phyloP scores from a whole-genome alignment of 2,113 vertebrate species.

The Vidua chalybeata region DNA sequence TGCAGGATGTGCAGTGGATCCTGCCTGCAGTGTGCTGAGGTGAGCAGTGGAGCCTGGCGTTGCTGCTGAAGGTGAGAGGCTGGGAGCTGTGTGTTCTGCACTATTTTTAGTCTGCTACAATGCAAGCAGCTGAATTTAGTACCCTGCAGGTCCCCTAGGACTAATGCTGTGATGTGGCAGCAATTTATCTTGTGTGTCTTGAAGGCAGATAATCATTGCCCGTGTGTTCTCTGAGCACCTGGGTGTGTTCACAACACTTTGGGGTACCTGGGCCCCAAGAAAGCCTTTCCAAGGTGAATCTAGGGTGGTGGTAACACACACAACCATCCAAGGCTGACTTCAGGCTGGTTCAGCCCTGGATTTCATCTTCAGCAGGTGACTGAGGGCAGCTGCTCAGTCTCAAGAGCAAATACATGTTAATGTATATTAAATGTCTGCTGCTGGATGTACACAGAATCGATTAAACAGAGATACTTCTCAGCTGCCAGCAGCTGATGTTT shows the following conservation, averaged over 20 bases:
- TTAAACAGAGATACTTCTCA: background rate
- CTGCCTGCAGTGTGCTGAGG: background rate
- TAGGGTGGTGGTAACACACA: no score
- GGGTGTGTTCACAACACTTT: background rate
- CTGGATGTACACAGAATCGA: background rate
- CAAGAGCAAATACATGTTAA: background rate
- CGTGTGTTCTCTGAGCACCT: background rate
- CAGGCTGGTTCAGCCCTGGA: rapidly evolving
- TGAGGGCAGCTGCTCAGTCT: background rate
- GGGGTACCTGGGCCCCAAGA: background rate
- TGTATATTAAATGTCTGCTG: background rate
- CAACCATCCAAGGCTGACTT: background rate
- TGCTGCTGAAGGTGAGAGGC: background rate
- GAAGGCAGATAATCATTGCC: background rate
- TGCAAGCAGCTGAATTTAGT: background rate
- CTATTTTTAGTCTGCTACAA: background rate
- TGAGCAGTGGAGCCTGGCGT: rapidly evolving
- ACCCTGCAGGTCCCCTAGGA: background rate
- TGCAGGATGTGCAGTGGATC: background rate
- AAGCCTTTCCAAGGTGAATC: background rate
- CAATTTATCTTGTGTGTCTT: background rate
- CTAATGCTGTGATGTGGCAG: background rate
- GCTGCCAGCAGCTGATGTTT: background rate
- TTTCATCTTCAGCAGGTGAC: background rate
- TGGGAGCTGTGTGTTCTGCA: background rate